Evolutionary conservation across 2,888 invertebrate genomes (phyloP), one percentile per base, ranked within the genome.

Genomic region (Himalopsyche kuldschensis): DNA sequence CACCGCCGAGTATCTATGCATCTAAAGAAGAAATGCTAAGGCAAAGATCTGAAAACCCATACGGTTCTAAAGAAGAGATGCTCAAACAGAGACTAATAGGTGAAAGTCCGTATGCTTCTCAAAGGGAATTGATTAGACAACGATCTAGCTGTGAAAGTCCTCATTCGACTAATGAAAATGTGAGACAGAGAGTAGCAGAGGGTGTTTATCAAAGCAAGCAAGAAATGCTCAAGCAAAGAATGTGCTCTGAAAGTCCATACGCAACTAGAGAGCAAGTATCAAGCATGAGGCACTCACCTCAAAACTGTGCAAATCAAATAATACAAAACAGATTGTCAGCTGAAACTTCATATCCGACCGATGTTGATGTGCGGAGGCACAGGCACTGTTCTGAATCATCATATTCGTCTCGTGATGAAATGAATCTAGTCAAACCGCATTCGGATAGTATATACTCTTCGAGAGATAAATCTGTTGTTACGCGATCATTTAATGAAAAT

Each of bases 11-110:
- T 86, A 90, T 91, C 4, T 92, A 92, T 86, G 88, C 90, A 1
- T 91, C 91, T 83, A 92, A 92, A 88, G 92, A 92, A 88, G 92
- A 92, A 86, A 91, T 92, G 91, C 88, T 92, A 80, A 89, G 91
- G 79, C 91, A 92, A 82, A 89, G 92, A 87, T 91, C 91, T 4
- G 92, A 92, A 87, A 92, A 91, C 15, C 92, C 92, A 4, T 92
- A 92, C 85, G 91, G 89, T 85, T 91, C 91, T 17, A 92, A 91
- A 87, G 92, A 92, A 85, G 92, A 92, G 79, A 89, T 91, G 89
- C 85, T 91, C 4, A 92, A 91, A 86, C 91, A 91, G 86, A 90
- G 91, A 89, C 88, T 91, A 87, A 78, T 75, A 63, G 5, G 75
- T 77, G 92, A 92, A 87, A 90, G 90, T 0, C 90, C 91, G 5